Conservation (phyloP, 2,797 vertebrate species). For the Eospalax fontanierii region DNA sequence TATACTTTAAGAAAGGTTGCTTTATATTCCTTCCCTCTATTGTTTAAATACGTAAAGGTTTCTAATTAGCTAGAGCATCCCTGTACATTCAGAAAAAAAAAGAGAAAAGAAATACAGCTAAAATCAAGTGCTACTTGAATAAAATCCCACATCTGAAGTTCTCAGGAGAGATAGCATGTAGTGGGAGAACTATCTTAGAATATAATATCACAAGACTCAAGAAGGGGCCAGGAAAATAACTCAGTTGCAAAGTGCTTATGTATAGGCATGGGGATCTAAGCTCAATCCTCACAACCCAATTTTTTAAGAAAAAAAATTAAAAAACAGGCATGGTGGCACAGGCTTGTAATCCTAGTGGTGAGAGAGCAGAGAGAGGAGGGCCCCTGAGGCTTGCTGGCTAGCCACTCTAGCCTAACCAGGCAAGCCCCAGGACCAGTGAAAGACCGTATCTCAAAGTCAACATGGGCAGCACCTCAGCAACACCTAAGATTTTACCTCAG, state of each 20-base stretch:
- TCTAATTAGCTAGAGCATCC: conserved; percentile 43
- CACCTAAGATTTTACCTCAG: not conserved
- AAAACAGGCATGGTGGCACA: not conserved
- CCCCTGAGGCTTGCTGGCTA: not conserved
- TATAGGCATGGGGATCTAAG: not conserved
- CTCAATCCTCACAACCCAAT: not conserved
- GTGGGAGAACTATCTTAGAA: not conserved
- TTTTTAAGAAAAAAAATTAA: not conserved
- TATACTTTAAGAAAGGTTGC: not conserved
- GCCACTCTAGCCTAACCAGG: not conserved
- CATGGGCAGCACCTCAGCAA: too few species aligned
- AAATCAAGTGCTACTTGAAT: conserved; percentile 35
- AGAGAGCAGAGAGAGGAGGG: not conserved
- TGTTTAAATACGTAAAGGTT: conserved; percentile 26
- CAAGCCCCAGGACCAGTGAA: not conserved
- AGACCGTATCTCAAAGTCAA: not conserved
- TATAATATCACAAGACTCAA: not conserved
- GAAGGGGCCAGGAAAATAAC: too few species aligned
- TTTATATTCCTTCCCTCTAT: not conserved
- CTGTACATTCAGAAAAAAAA: not conserved
- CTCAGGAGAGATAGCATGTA: not conserved
- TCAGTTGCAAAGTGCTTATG: not conserved
- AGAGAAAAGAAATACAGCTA: not conserved
- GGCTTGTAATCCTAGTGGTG: not conserved
- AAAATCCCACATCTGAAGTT: conserved; percentile 54